These are phyloP conservation scores for Brachyrhaphis roseni DNA, from an alignment of 2,797 vertebrate species.

Conservation along the genomic window DNA sequence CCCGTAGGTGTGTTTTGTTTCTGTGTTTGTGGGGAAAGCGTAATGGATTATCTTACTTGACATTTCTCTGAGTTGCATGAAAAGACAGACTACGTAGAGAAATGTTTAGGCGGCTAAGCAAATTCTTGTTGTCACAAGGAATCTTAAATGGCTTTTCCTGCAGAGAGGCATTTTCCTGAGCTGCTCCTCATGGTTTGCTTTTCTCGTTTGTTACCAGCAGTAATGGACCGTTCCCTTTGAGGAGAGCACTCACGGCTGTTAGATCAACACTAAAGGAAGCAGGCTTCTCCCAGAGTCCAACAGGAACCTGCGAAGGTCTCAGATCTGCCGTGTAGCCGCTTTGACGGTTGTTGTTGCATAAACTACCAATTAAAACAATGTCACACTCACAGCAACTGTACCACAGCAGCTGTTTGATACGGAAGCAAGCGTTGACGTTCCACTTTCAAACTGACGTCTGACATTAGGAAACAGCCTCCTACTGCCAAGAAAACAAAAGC, in stretches of 20 bases:
- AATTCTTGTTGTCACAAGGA: conserved; percentile 57
- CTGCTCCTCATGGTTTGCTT: conserved; percentile 20
- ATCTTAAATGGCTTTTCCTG: conserved; percentile 61
- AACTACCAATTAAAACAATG: conserved; percentile 46
- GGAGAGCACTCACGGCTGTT: conserved; percentile 50
- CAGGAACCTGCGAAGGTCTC: conserved; percentile 18
- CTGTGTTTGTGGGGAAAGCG: conserved; percentile 67
- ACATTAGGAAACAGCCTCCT: conserved; percentile 27
- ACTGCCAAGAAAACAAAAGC: background rate
- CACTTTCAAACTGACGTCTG: conserved; percentile 20
- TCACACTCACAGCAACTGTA: conserved; percentile 36
- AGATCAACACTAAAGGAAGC: conserved; percentile 39
- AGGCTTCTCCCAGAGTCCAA: conserved; percentile 39
- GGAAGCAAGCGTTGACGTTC: conserved; percentile 20
- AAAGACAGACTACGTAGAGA: conserved; percentile 64
- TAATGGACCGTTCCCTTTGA: conserved; percentile 63
- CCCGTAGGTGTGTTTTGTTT: conserved; percentile 13
- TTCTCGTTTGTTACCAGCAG: conserved; percentile 65
- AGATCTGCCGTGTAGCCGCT: conserved; percentile 20
- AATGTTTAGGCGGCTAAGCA: conserved; percentile 61
- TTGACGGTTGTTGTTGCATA: conserved; percentile 15
- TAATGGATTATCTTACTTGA: conserved; percentile 73
- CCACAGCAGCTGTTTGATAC: conserved; percentile 31
- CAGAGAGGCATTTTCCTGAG: conserved; percentile 71
- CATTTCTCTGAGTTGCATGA: conserved; percentile 60